Conservation (phyloP, 2,888 invertebrate species). For the Nomada goodeniana region DNA sequence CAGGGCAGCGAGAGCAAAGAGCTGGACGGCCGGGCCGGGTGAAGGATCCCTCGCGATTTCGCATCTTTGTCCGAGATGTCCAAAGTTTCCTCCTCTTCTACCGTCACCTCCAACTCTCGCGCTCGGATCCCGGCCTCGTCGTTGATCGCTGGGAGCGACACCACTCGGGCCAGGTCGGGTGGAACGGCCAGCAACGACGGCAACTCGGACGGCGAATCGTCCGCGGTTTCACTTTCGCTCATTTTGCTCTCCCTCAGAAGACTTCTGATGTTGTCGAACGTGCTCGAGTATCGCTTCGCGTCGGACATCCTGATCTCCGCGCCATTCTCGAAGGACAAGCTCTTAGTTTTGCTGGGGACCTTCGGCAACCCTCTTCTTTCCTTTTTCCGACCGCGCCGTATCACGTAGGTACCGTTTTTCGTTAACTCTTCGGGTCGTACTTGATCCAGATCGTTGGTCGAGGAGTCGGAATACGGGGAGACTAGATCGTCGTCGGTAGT, state of each 20-base stretch:
- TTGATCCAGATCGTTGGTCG: slow-evolving; percentile 82
- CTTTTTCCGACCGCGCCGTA: slow-evolving; percentile 89
- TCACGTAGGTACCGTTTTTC: slow-evolving; percentile 91
- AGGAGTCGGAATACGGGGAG: slow-evolving; percentile 89
- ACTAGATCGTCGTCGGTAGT: slow-evolving; percentile 89
- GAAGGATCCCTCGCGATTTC: slow-evolving; percentile 22
- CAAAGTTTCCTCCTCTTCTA: slow-evolving; percentile 76
- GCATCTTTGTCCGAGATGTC: slow-evolving; percentile 72
- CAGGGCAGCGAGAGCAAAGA: background rate
- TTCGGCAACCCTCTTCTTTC: slow-evolving; percentile 89
- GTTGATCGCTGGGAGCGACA: slow-evolving; percentile 88
- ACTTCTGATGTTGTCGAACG: slow-evolving; percentile 91
- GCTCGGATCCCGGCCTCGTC: slow-evolving; percentile 85
- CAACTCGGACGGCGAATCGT: slow-evolving; percentile 87
- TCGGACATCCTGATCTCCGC: slow-evolving; percentile 86
- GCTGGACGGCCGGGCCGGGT: background rate
- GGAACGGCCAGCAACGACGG: slow-evolving; percentile 79
- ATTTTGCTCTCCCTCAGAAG: slow-evolving; percentile 89
- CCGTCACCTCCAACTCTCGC: slow-evolving; percentile 84
- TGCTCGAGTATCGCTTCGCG: slow-evolving; percentile 90
- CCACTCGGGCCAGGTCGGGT: slow-evolving; percentile 88
- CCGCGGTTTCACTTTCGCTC: slow-evolving; percentile 71
- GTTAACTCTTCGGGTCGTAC: slow-evolving; percentile 85
- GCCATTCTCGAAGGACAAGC: slow-evolving; percentile 85
- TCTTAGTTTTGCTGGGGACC: slow-evolving; percentile 85